Percentiles rank a stretch among this genome's conserved stretches.
phyloP scores from a whole-genome alignment of 2,113 vertebrate species.

The Plotosus lineatus region DNA sequence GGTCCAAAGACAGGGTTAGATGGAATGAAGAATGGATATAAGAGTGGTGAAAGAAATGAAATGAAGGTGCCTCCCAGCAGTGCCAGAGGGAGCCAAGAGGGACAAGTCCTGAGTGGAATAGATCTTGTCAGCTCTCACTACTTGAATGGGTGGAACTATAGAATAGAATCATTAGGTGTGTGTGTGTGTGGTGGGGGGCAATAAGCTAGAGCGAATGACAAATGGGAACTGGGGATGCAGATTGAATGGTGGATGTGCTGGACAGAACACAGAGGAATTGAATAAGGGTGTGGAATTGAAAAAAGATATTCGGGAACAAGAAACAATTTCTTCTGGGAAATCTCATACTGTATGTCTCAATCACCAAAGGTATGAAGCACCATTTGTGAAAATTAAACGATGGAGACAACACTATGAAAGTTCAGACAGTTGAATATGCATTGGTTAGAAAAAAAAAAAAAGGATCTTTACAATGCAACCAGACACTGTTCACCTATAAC shows the following conservation, averaged over 20 bases:
- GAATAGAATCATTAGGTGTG: conserved; percentile 12
- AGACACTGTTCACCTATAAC: conserved; percentile 1
- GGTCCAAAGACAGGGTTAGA: conserved; percentile 22
- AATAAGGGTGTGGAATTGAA: conserved; percentile 27
- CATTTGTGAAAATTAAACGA: not conserved
- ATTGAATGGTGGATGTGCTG: not conserved
- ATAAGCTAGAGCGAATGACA: conserved; percentile 9
- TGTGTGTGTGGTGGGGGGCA: conserved; percentile 12
- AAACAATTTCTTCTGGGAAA: not conserved
- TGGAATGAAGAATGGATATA: conserved; percentile 23
- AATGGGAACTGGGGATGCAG: conserved; percentile 8
- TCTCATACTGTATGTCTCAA: not conserved
- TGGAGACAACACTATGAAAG: conserved; percentile 1
- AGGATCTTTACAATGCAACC: not conserved
- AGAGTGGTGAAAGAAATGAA: conserved; percentile 38
- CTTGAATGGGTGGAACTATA: conserved; percentile 32
- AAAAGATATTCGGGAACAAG: conserved; percentile 23
- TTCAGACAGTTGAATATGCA: not conserved
- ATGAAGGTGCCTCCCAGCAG: not conserved
- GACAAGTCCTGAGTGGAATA: conserved; percentile 24
- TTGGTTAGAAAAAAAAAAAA: not conserved
- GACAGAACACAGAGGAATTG: conserved; percentile 30
- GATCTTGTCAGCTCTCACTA: conserved; percentile 43
- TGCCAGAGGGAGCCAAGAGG: not conserved
- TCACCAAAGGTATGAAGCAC: conserved; percentile 5